Conservation (phyloP, 2,888 invertebrate species). For the Rambutsinella grinnellia region DNA sequence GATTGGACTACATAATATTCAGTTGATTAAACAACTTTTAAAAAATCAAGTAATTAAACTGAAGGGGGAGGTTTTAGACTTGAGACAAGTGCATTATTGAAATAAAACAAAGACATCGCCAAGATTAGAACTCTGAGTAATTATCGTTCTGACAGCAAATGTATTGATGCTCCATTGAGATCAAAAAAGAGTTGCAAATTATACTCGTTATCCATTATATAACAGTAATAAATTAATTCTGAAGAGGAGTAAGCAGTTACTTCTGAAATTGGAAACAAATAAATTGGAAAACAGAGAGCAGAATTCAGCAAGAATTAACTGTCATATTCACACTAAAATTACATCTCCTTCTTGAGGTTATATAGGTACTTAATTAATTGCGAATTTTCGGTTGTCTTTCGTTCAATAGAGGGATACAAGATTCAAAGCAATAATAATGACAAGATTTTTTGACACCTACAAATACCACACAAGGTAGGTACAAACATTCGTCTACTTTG, state of each 20-base stretch:
- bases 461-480: no score
- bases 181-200: not conserved
- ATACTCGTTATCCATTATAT: not conserved
- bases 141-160: not conserved
- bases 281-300: not conserved
- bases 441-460: no score
- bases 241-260: not conserved
- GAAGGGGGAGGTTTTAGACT: not conserved
- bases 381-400: no score
- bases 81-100: no score
- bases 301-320: not conserved
- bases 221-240: not conserved
- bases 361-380: no score
- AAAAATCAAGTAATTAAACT: not conserved
- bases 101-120: no score
- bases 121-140: not conserved
- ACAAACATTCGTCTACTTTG: no score
- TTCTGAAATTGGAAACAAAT: not conserved
- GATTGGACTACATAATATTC: not conserved
- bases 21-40: not conserved
- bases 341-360: no score
- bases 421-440: no score
- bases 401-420: no score
- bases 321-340: no score
- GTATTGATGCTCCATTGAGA: not conserved